Conservation (phyloP, 2,113 vertebrate genomes). For the Plecturocebus donacophilus region DNA sequence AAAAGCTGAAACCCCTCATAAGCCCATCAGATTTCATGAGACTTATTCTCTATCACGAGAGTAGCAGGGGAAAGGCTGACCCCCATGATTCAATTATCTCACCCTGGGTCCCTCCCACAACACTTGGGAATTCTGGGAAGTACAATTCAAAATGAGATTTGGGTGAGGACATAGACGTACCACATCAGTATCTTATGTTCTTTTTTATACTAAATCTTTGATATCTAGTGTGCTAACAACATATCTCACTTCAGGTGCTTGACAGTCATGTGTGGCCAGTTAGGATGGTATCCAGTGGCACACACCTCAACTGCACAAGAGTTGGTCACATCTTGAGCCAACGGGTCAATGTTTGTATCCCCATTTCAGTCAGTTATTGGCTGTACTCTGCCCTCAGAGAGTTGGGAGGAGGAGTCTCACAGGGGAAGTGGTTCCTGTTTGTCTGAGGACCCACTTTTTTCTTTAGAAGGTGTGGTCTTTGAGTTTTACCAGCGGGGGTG, state of each 20-base stretch:
- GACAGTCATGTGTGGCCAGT: accelerated
- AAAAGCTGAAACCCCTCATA: no score
- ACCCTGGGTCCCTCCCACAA: no score
- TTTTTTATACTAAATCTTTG: background rate
- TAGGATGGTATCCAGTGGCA: background rate
- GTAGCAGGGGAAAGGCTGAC: no score
- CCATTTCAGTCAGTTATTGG: background rate
- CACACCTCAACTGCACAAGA: accelerated
- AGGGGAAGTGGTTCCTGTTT: background rate
- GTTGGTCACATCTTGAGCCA: background rate
- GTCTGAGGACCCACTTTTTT: background rate
- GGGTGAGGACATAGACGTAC: no score
- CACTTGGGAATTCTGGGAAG: no score
- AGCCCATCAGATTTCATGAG: no score
- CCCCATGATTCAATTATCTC: no score
- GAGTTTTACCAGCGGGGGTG: background rate
- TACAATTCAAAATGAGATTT: no score
- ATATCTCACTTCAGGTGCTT: background rate
- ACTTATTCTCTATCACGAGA: no score
- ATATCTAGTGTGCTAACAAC: background rate
- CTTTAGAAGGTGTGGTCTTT: background rate
- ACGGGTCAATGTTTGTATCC: background rate
- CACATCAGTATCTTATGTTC: background rate
- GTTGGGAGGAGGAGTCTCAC: no score
- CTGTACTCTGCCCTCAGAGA: background rate